Conservation (phyloP, 2,888 invertebrate species). For the Xylota segnis region DNA sequence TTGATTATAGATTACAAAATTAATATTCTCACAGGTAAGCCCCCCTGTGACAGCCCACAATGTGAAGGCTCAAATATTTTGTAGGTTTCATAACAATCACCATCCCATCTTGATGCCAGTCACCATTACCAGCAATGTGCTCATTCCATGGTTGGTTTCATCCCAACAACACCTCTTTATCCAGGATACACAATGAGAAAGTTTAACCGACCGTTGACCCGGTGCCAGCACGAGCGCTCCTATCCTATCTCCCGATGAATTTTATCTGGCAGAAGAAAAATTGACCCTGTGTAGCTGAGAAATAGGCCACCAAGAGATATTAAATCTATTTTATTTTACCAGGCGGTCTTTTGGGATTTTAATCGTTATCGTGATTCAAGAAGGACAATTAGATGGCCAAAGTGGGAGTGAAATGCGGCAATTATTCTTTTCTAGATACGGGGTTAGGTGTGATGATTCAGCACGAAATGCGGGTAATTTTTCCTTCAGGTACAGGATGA, state of each 20-base stretch:
- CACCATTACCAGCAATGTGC: neutral
- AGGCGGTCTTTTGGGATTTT: neutral
- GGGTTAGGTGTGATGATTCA: neutral
- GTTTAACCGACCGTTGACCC: constrained; percentile 3
- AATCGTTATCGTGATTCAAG: neutral
- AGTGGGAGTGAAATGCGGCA: too few relatives aligned
- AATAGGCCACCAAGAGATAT: neutral
- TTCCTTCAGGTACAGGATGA: neutral
- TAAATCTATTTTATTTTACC: neutral
- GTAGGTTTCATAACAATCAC: neutral
- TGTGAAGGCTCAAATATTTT: neutral
- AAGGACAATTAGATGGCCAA: neutral
- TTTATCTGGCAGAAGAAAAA: neutral
- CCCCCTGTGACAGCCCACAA: neutral
- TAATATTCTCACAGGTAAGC: neutral
- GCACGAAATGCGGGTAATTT: neutral
- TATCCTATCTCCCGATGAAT: too few relatives aligned
- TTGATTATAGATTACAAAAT: constrained; percentile 9
- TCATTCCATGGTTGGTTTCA: neutral
- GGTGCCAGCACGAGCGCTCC: neutral
- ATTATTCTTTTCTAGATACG: neutral
- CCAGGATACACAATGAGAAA: neutral
- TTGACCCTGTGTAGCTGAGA: neutral
- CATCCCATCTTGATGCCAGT: neutral
- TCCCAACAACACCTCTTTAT: neutral